Percentiles rank a stretch among this genome's conserved stretches.
Evolutionary conservation across 2,888 invertebrate genomes (phyloP).

Genomic region (Girardia tigrina): DNA sequence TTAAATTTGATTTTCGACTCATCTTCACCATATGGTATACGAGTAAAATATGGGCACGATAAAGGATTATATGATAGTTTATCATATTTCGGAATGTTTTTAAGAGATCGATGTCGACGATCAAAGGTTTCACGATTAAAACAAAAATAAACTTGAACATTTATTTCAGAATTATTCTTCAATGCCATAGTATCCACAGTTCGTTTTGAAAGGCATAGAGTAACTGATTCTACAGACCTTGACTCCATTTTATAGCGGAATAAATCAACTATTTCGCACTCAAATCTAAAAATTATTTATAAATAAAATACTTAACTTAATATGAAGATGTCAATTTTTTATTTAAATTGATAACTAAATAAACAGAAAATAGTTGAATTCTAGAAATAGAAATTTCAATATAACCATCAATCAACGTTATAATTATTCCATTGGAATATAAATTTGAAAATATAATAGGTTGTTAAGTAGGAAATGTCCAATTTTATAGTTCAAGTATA

Average conservation of each 20-base stretch:
- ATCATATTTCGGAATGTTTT: slow-evolving; percentile 4
- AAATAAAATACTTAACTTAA: no score
- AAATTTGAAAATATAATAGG: no score
- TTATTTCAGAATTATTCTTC: not conserved
- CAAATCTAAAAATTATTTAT: not conserved
- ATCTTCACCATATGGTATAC: not conserved
- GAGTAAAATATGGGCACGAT: not conserved
- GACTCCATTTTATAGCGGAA: not conserved
- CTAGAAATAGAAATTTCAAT: no score
- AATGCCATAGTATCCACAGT: not conserved
- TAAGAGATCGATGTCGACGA: not conserved
- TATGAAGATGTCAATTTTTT: no score
- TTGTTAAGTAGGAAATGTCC: no score
- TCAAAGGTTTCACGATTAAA: not conserved
- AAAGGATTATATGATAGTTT: slow-evolving; percentile 13
- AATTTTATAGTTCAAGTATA: no score
- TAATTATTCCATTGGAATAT: no score
- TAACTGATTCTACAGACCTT: not conserved
- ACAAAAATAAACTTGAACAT: not conserved
- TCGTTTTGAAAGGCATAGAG: not conserved
- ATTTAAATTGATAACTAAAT: no score
- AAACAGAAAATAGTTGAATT: no score
- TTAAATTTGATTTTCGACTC: not conserved
- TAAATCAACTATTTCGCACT: not conserved
- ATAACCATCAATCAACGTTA: no score